Conservation (phyloP, 2,113 vertebrate genomes). For the Serilophus lunatus region DNA sequence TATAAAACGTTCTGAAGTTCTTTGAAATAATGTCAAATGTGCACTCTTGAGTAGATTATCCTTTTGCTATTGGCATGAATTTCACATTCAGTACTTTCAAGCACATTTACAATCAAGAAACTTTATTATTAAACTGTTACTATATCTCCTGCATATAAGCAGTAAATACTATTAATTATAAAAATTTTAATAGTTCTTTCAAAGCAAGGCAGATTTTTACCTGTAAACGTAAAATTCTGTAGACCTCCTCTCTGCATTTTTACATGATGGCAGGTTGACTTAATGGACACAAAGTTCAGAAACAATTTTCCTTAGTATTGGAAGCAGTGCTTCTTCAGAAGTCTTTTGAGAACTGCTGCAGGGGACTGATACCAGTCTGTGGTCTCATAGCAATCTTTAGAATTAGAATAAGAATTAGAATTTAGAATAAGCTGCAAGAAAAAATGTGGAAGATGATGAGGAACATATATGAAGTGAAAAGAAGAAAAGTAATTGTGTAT, state of each 20-base stretch:
- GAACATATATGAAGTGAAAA: neutral
- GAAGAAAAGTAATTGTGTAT: neutral
- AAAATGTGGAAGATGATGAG: neutral
- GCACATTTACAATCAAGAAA: neutral
- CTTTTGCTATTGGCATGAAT: neutral
- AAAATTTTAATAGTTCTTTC: neutral
- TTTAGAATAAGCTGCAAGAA: slow-evolving; percentile 42
- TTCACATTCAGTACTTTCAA: neutral
- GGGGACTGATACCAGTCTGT: slow-evolving; percentile 36
- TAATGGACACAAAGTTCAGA: slow-evolving; percentile 50
- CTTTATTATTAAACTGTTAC: neutral
- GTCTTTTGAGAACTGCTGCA: slow-evolving; percentile 48
- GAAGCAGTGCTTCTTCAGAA: slow-evolving; percentile 53
- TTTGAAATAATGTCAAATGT: neutral
- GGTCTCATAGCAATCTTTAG: slow-evolving; percentile 46
- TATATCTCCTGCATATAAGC: neutral
- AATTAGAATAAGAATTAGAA: too few species aligned
- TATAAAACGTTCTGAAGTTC: neutral
- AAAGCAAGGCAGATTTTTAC: slow-evolving; percentile 15
- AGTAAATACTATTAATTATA: neutral
- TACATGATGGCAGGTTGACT: slow-evolving; percentile 59
- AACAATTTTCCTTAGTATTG: slow-evolving; percentile 45
- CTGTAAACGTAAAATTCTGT: slow-evolving; percentile 67
- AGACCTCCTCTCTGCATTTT: slow-evolving; percentile 68
- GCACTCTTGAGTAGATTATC: neutral